Evolutionary conservation across 2,113 vertebrate species (phyloP).

Genomic region (Pogonocichla stellata): DNA sequence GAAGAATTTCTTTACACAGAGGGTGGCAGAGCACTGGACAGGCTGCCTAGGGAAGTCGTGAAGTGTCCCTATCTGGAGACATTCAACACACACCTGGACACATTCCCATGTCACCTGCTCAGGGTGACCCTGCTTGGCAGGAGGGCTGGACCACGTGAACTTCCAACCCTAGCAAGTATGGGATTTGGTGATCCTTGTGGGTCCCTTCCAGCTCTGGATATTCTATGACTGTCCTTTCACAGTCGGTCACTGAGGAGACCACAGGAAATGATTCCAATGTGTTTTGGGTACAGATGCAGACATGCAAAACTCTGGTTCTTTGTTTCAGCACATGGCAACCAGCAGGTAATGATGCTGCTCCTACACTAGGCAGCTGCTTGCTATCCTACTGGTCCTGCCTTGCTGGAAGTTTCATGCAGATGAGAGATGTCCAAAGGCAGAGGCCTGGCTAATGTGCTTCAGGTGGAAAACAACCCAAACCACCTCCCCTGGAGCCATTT

Average conservation of each 20-base stretch:
- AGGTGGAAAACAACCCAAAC: neutral
- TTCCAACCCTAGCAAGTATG: neutral
- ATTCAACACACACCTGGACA: neutral
- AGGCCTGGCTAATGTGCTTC: neutral
- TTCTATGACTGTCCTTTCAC: neutral
- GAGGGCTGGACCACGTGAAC: no score
- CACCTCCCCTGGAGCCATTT: neutral
- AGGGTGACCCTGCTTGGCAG: neutral
- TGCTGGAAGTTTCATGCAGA: neutral
- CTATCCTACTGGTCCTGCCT: neutral
- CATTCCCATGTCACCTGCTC: accelerated
- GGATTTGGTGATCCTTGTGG: neutral
- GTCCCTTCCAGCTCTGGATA: neutral
- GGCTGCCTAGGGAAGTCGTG: accelerated
- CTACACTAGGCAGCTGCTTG: neutral
- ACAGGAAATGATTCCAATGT: neutral
- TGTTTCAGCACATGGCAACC: neutral
- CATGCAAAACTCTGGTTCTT: neutral
- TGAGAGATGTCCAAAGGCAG: neutral
- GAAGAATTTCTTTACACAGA: neutral
- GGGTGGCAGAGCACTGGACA: neutral
- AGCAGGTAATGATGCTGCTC: neutral
- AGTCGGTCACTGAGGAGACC: neutral
- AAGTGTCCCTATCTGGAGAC: neutral
- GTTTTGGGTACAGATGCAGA: neutral